A percentile compares a stretch with the other conserved stretches of the same genome.
These are phyloP conservation scores for Ctenochaetus hawaiiensis DNA, from an alignment of 2,797 vertebrate genomes.

Conservation along the genomic window DNA sequence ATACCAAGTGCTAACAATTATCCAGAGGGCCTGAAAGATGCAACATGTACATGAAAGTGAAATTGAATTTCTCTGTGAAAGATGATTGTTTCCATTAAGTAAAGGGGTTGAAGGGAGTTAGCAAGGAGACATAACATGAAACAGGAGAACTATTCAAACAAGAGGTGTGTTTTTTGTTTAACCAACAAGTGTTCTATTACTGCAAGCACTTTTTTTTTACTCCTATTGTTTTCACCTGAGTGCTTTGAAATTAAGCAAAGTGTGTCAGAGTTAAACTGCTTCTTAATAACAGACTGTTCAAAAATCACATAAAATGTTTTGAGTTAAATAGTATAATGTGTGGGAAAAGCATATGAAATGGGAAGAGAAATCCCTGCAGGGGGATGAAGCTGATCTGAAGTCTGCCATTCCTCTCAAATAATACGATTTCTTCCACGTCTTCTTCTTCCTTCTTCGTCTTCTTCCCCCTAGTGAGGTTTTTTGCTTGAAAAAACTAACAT, in stretches of 20 bases:
- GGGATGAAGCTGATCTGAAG: constrained; percentile 51
- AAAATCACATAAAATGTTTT: constrained; percentile 26
- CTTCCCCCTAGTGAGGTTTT: neutral
- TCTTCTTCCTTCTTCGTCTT: constrained; percentile 3
- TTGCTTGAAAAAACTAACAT: neutral
- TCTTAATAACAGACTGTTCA: constrained; percentile 21
- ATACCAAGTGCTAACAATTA: constrained; percentile 41
- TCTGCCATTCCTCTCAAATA: constrained; percentile 59
- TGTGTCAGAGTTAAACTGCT: constrained; percentile 19
- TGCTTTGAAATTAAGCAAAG: constrained; percentile 28
- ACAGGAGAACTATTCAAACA: neutral
- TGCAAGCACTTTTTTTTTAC: neutral
- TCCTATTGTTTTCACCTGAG: constrained; percentile 25
- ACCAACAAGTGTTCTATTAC: constrained; percentile 7
- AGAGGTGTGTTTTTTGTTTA: neutral
- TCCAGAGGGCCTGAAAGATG: constrained; percentile 30
- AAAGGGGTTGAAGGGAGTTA: neutral
- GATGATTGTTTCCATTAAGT: constrained; percentile 48
- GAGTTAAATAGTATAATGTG: constrained; percentile 30
- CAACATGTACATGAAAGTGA: neutral
- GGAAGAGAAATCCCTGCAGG: constrained; percentile 37
- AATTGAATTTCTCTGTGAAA: constrained; percentile 24
- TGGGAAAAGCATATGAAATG: constrained; percentile 27
- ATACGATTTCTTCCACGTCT: constrained; percentile 45
- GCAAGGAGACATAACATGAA: neutral